phyloP scores from a whole-genome alignment of 2,113 vertebrate species.

The Chrysemys picta region DNA sequence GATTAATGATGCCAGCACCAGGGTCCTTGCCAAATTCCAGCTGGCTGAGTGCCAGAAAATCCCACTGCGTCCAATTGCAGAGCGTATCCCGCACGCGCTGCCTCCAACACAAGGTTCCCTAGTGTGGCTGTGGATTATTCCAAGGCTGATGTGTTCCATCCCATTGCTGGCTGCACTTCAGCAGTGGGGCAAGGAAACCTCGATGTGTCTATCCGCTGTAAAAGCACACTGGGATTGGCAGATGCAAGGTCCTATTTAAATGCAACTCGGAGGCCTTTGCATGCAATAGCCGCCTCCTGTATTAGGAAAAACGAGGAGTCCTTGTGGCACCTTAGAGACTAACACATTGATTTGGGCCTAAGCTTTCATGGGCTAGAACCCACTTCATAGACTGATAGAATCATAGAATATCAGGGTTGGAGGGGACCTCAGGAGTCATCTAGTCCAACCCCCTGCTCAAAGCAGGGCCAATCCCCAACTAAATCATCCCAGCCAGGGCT shows the following conservation, averaged over 20 bases:
- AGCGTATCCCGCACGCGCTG: neutral
- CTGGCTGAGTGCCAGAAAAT: rapidly evolving
- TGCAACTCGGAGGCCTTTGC: neutral
- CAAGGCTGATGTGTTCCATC: neutral
- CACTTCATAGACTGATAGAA: too few relatives aligned
- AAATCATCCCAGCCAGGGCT: too few relatives aligned
- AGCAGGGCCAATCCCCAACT: too few relatives aligned
- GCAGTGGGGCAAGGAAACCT: neutral
- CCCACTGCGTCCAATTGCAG: rapidly evolving
- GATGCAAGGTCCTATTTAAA: neutral
- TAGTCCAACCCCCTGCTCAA: too few relatives aligned
- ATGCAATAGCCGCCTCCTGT: neutral
- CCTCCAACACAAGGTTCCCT: neutral
- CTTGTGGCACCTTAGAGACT: too few relatives aligned
- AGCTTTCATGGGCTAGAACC: too few relatives aligned
- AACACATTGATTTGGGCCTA: too few relatives aligned
- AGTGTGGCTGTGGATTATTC: neutral
- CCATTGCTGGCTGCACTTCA: conserved; percentile 12
- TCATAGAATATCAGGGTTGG: too few relatives aligned
- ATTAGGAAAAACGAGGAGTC: neutral
- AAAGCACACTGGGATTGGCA: neutral
- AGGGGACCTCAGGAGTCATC: too few relatives aligned
- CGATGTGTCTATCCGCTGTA: neutral
- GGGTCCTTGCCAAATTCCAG: neutral
- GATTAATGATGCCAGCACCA: neutral